Conservation (phyloP, 2,888 invertebrate genomes). For the Metellina segmentata region DNA sequence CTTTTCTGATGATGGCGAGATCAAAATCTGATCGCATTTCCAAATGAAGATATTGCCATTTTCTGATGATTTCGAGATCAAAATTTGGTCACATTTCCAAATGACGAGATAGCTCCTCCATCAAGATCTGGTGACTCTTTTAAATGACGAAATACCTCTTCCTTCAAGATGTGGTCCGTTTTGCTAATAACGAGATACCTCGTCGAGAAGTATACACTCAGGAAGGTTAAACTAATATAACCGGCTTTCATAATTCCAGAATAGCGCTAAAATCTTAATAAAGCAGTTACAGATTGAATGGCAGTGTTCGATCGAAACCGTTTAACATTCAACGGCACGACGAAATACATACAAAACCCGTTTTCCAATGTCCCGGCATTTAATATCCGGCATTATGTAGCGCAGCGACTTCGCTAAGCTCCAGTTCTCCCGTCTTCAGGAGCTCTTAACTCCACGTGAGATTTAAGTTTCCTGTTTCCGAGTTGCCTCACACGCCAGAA, state of each 20-base stretch:
- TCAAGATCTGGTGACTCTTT: no score
- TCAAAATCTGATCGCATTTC: no score
- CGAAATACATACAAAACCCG: background rate
- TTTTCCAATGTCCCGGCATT: background rate
- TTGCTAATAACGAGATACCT: no score
- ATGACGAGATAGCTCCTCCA: no score
- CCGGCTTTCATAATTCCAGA: background rate
- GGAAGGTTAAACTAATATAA: no score
- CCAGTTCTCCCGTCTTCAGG: background rate
- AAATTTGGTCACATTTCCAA: no score
- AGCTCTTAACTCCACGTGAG: slow-evolving; percentile 15
- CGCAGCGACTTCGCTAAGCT: slow-evolving; percentile 2
- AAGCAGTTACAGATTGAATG: background rate
- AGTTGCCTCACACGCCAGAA: background rate
- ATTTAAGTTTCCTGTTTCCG: slow-evolving; percentile 54
- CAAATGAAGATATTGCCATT: no score
- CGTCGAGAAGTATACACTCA: no score
- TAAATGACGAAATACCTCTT: no score
- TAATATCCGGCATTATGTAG: slow-evolving; percentile 44
- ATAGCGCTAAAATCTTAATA: background rate
- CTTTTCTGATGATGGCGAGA: no score
- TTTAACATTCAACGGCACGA: background rate
- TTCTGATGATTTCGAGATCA: no score
- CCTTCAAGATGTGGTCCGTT: no score
- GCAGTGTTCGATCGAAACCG: background rate